Conservation (phyloP, 2,113 vertebrate species). For the Platysternon megacephalum region DNA sequence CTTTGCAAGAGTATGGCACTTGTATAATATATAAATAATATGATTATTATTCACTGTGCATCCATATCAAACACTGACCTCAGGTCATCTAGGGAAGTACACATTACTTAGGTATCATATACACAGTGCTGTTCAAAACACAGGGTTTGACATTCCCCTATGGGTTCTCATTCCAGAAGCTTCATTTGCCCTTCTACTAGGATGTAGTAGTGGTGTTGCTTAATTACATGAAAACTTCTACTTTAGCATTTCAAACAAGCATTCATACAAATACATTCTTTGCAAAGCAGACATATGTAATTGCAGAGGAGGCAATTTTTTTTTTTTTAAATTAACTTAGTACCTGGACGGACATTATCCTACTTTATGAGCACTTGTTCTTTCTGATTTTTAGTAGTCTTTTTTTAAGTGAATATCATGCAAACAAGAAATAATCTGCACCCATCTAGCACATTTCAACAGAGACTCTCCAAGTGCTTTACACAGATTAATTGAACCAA, state of each 20-base stretch:
- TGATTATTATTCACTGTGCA: conserved; percentile 3
- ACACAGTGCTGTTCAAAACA: not conserved
- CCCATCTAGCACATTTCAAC: not conserved
- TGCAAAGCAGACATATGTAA: not conserved
- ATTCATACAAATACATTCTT: not conserved
- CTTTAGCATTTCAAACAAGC: not conserved
- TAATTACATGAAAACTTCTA: not conserved
- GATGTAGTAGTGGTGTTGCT: not conserved
- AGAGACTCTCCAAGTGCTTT: not conserved
- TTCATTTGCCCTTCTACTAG: not conserved
- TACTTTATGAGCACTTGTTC: not conserved
- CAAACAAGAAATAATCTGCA: not conserved
- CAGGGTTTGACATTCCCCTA: not conserved
- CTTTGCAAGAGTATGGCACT: not conserved
- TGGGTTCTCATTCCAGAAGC: not conserved
- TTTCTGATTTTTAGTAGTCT: not conserved
- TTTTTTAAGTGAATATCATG: accelerated
- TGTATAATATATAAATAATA: conserved; percentile 20
- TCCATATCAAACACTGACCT: conserved; percentile 52
- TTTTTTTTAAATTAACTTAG: not conserved
- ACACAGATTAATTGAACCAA: not conserved
- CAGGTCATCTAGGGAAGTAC: not conserved
- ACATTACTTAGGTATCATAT: not conserved
- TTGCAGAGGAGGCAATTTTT: not conserved
- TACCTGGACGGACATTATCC: not conserved